Evolutionary conservation across 2,113 vertebrate genomes (phyloP).

Genomic region (Sphaerodactylus townsendi): DNA sequence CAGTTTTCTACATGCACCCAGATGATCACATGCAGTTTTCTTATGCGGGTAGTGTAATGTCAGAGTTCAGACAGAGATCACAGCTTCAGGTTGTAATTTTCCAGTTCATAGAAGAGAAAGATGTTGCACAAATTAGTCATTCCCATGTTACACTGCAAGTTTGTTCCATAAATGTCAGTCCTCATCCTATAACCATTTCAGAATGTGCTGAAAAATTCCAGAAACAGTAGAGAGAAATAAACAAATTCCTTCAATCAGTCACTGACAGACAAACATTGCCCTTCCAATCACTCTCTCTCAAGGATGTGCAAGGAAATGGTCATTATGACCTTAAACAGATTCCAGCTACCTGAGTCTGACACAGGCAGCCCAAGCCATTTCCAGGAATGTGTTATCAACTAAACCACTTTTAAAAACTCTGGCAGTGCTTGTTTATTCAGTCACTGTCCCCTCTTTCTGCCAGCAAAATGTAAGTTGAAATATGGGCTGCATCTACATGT

Average conservation of each 20-base stretch:
- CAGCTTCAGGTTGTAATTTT: neutral
- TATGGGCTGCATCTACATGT: no score
- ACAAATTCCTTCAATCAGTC: neutral
- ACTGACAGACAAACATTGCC: neutral
- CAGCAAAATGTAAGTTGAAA: constrained; percentile 15
- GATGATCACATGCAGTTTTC: neutral
- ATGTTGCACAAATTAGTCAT: neutral
- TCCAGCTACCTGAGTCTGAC: neutral
- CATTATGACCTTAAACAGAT: no score
- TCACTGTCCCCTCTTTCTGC: constrained; percentile 18
- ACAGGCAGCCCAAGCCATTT: neutral
- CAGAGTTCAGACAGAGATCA: neutral
- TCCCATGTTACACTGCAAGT: neutral
- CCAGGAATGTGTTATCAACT: neutral
- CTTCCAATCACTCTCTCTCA: neutral
- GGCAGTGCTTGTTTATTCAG: neutral
- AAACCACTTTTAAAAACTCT: constrained; percentile 12
- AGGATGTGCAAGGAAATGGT: neutral
- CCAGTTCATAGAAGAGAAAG: neutral
- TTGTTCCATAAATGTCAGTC: neutral
- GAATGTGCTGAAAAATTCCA: neutral
- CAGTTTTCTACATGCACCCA: neutral
- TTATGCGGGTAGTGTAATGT: neutral
- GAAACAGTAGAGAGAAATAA: neutral
- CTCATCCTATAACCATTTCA: neutral